Percentiles rank a stretch among this genome's conserved stretches.
phyloP scores from a whole-genome alignment of 2,113 vertebrate species.

The Nestor notabilis region DNA sequence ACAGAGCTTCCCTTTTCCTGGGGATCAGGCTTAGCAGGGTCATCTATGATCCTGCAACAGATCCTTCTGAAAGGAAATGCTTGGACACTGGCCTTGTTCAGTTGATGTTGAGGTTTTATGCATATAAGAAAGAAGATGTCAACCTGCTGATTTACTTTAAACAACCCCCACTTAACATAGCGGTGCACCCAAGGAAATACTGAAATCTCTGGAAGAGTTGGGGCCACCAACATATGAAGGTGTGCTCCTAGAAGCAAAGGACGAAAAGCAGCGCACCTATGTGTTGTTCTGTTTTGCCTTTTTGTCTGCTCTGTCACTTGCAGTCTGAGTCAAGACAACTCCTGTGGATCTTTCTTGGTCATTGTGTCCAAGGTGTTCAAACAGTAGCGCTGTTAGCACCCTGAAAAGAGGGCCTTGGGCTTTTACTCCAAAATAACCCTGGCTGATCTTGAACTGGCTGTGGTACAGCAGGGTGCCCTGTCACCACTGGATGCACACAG shows the following conservation, averaged over 20 bases:
- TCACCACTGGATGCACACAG: background rate
- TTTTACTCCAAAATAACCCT: rapidly evolving
- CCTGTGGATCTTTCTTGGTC: background rate
- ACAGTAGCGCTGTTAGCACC: background rate
- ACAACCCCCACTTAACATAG: background rate
- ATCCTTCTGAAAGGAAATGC: background rate
- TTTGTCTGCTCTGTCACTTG: background rate
- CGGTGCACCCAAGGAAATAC: background rate
- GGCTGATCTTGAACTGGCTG: background rate
- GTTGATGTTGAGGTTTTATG: background rate
- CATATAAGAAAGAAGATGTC: background rate
- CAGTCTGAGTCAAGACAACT: background rate
- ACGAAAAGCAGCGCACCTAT: background rate
- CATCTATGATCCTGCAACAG: rapidly evolving
- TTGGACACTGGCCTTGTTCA: background rate
- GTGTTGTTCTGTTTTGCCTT: background rate
- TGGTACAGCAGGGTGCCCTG: background rate
- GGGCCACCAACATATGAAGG: rapidly evolving
- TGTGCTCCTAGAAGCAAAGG: background rate
- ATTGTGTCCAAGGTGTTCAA: background rate
- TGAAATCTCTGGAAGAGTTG: background rate
- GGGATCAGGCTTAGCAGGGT: background rate
- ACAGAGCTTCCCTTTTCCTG: background rate
- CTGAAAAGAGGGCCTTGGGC: background rate
- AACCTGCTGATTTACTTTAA: background rate